Evolutionary conservation across 2,888 invertebrate genomes (phyloP), one percentile per base, ranked within the genome.

Genomic region (Coecobrya sp.): DNA sequence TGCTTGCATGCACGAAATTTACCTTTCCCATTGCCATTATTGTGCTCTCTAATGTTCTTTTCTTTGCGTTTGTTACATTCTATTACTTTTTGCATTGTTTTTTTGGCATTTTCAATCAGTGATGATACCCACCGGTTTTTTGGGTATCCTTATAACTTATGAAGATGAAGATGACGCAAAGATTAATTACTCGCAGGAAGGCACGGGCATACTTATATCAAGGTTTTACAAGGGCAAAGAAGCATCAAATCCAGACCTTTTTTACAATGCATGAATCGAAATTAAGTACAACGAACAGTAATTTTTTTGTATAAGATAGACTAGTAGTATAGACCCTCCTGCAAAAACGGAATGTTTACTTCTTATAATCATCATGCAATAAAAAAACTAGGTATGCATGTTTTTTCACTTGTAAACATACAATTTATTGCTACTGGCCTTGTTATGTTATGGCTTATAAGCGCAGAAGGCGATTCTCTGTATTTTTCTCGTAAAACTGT

Each of bases 1-100:
- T 42, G 76, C 11, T 76, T 87, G 76, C 86, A 42, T 62, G 59
- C 73, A 13, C 82, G 8, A 55, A 49, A 42, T 36, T 49, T 82
- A 55, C 84, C 84, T 82, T 42, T 62, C 22, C 62, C 36, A 62
- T 5, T 25, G 22, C 25, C 62, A 62, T 62, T 62, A 11, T 62
- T n/a, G 7, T 25, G 22, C 25, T n/a, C n/a, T n/a, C n/a, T n/a
- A n/a, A n/a, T 22, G 11, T 68, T 68, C 30, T 13, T 68, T 11
- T 30, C 11, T 30, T 10, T 68, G 27, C 25, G 4, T 16, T 13
- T 42, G 45, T 11, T 19, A 0, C 19, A 19, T 55, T 55, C 62
- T 22, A 62, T 59, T 25, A 5, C 30, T 10, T n/a, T 42, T 42
- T 73, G 36, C 36, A 19, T 59, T 59, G 59, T 59, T 62, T 62